Base-by-base conservation (phyloP, 2,113 vertebrate species). In the Halcyon senegalensis region DNA sequence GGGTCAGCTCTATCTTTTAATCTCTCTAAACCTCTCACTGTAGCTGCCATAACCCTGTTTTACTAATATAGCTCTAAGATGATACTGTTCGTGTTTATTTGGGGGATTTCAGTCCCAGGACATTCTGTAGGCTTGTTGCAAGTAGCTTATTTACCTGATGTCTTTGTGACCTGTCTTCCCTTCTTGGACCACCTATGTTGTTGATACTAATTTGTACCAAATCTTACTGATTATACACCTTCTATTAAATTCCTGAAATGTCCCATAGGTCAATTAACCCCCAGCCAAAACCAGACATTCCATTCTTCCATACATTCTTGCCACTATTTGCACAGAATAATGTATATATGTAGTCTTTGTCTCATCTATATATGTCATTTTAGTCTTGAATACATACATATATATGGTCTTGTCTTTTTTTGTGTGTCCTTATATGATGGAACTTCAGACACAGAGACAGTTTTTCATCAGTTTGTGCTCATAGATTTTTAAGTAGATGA, bases 1-100 rank as follows among this genome's bases (percentile, higher is more conserved):
- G 90, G 90, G 92, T 93, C 92, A 96, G 92, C 43, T 91, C 41
- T 87, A 13, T 84, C 60, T 72, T 59, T 84, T 58, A 8, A 90
- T 85, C 48, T 90, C 43, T 5, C 39, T 51, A 20, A 93, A 1
- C 24, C 62, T 91, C 94, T 79, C 84, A 59, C n/a, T 63, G 69
- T 39, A 58, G 30, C 66, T 93, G 74, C 17, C 43, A 30, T 35
- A 82, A 82, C 82, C 77, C 70, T 85, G 78, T 43, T 59, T 43
- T 59, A 51, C 51, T 93, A 59, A 87, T 64, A 56, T 1, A 12
- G 25, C 23, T 39, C 60, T 63, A 72, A 78, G 12, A 67, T 68
- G 21, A 9, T 55, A 3, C 28, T 43, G 58, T 24, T 44, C 17
- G 1, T 24, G 21, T 68, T 91, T 68, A 93, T 41, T 25, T 2